These are phyloP conservation scores for Theristicus caerulescens DNA, from an alignment of 2,113 vertebrate species.

Conservation along the genomic window DNA sequence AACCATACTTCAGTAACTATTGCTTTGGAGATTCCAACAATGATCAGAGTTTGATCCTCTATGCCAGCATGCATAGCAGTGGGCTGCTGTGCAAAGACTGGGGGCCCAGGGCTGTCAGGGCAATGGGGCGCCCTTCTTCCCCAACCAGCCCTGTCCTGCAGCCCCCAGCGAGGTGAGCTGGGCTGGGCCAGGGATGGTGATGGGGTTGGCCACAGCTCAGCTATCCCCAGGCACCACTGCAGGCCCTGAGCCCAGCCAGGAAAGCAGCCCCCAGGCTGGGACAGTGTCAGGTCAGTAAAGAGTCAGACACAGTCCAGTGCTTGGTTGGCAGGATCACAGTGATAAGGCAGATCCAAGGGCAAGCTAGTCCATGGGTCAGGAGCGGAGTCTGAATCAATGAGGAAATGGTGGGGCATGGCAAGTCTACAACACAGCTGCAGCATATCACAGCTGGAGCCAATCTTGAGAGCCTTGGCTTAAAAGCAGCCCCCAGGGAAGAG, in stretches of 20 bases:
- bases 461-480: not conserved
- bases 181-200: no score
- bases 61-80: not conserved
- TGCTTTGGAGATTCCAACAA: not conserved
- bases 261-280: not conserved
- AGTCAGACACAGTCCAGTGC: not conserved
- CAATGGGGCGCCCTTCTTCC: not conserved
- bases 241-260: not conserved
- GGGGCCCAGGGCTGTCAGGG: no score
- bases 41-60: not conserved
- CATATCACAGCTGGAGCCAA: not conserved
- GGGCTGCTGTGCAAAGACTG: not conserved
- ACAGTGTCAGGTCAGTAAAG: not conserved
- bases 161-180: not conserved
- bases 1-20: not conserved
- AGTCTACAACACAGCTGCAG: not conserved
- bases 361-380: not conserved
- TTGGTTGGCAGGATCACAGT: fast-evolving
- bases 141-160: fast-evolving
- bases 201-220: fast-evolving
- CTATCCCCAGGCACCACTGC: not conserved
- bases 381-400: not conserved
- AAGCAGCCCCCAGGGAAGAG: not conserved
- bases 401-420: no score
- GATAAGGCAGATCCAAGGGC: not conserved